phyloP scores from a whole-genome alignment of 2,888 invertebrate species.

The Gastrophysa polygoni region DNA sequence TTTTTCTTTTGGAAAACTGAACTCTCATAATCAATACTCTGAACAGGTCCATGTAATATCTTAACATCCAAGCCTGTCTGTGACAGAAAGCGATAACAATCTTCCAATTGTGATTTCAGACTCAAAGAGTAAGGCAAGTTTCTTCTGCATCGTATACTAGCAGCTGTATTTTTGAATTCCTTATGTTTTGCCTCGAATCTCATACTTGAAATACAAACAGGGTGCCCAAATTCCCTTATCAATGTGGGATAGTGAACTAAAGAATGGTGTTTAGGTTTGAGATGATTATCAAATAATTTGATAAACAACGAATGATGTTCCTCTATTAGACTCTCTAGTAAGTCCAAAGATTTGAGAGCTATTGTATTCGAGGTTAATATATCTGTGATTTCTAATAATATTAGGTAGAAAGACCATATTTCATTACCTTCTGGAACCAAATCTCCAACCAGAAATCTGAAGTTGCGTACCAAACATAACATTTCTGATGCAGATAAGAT shows the following conservation, averaged over 20 bases:
- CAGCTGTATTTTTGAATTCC: constrained; percentile 25
- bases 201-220: constrained; percentile 17
- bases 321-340: too few species aligned
- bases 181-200: constrained; percentile 38
- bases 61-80: too few species aligned
- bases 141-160: constrained; percentile 24
- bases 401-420: constrained; percentile 1
- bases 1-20: too few species aligned
- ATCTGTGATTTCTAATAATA: constrained; percentile 36
- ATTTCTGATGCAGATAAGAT: constrained; percentile 45
- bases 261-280: constrained; percentile 29
- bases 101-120: constrained; percentile 20
- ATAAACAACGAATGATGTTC: background rate
- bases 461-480: constrained; percentile 40
- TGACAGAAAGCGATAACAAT: too few species aligned
- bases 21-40: too few species aligned
- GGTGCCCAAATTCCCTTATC: constrained; percentile 8
- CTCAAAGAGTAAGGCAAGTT: constrained; percentile 26
- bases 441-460: constrained; percentile 39
- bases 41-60: too few species aligned
- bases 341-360: constrained; percentile 15
- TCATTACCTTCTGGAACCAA: constrained; percentile 25
- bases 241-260: constrained; percentile 32
- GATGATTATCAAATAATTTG: background rate
- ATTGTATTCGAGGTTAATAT: constrained; percentile 19